These are phyloP conservation scores for Agriopis aurantiaria DNA, from an alignment of 2,888 invertebrate species.

Conservation along the genomic window DNA sequence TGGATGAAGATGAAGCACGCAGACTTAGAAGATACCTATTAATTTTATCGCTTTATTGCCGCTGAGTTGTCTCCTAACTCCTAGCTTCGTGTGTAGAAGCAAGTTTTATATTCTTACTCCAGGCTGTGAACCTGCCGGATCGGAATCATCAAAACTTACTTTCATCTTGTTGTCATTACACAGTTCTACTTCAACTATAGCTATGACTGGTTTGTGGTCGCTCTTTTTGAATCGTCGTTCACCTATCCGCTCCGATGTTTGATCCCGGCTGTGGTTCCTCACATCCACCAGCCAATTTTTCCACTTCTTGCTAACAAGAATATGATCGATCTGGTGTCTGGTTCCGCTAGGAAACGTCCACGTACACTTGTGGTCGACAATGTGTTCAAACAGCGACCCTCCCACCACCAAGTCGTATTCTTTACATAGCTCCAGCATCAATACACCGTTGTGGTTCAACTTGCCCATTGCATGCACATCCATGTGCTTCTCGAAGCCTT, in stretches of 20 bases:
- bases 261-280: neutral
- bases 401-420: neutral
- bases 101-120: neutral
- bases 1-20: too few relatives aligned
- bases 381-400: neutral
- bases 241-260: neutral
- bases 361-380: neutral
- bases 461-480: neutral
- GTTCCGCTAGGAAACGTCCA: neutral
- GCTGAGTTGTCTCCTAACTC: too few relatives aligned
- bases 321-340: neutral
- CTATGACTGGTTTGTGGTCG: slow-evolving; percentile 2
- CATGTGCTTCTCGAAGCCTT: neutral
- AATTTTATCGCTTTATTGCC: too few relatives aligned
- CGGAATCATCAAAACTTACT: neutral
- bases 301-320: neutral
- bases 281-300: neutral
- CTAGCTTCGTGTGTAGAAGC: too few relatives aligned
- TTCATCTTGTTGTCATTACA: neutral
- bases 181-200: neutral
- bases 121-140: neutral
- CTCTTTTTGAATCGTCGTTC: neutral
- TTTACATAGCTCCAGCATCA: neutral
- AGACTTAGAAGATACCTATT: too few relatives aligned
- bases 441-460: neutral